phyloP scores from a whole-genome alignment of 2,888 invertebrate genomes.

The Disparrhopalites patrizii region DNA sequence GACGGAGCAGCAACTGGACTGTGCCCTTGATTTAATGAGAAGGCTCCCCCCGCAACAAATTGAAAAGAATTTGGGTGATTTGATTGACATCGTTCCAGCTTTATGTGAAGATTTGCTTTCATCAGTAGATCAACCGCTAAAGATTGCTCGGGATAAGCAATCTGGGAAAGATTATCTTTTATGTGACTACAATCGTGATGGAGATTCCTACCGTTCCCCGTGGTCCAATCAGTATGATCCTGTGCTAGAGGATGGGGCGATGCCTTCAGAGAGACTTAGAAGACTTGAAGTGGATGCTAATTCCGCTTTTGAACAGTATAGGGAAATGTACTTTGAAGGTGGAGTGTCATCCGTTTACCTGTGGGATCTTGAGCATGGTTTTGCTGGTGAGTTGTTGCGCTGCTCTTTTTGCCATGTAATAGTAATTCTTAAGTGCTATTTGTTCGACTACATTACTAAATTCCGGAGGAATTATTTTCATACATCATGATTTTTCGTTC shows the following conservation, averaged over 20 bases:
- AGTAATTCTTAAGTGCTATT: neutral
- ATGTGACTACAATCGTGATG: constrained; percentile 99
- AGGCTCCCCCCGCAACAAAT: constrained; percentile 98
- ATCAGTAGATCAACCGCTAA: constrained; percentile 96
- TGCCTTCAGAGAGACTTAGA: constrained; percentile 93
- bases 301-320: constrained; percentile 96
- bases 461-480: neutral
- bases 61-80: constrained; percentile 94
- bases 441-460: neutral
- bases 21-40: constrained; percentile 97
- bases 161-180: constrained; percentile 95
- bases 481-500: constrained; percentile 7
- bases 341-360: constrained; percentile 98
- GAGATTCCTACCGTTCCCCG: constrained; percentile 97
- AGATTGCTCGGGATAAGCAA: constrained; percentile 88
- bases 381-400: constrained; percentile 64
- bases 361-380: constrained; percentile 98
- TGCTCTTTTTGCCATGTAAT: neutral
- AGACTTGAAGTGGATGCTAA: constrained; percentile 97
- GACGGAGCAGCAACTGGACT: constrained; percentile 97
- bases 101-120: constrained; percentile 95
- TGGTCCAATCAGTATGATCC: constrained; percentile 99
- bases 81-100: constrained; percentile 93
- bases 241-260: constrained; percentile 93
- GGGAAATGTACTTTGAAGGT: constrained; percentile 99